Conservation (phyloP, 53 echinoderm and acorn worm species). For the Crossaster papposus region DNA sequence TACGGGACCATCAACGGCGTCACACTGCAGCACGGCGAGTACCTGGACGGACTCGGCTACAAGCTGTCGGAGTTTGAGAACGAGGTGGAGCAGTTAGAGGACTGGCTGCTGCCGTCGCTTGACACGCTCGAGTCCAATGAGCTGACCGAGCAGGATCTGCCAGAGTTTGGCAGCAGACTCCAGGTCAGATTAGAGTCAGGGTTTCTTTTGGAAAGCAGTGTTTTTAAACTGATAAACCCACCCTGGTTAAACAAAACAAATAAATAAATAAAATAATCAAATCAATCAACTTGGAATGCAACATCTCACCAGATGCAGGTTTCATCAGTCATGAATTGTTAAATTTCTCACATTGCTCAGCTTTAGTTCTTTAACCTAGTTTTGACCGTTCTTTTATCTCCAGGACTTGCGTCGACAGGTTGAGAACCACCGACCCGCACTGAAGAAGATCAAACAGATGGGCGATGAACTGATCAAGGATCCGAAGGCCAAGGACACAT, state of each 20-base stretch:
- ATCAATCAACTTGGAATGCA: too few species aligned
- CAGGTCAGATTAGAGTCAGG: constrained; percentile 2
- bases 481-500: constrained; percentile 89
- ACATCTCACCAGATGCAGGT: too few species aligned
- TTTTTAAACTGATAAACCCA: too few species aligned
- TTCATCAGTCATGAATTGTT: too few species aligned
- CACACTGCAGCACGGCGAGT: constrained; percentile 76
- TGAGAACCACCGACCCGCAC: constrained; percentile 76
- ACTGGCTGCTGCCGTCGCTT: constrained; percentile 92
- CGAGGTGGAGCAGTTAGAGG: constrained; percentile 89
- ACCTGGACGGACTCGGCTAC: constrained; percentile 70
- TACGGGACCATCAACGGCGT: constrained; percentile 62
- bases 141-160: constrained; percentile 73
- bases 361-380: neutral
- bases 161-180: constrained; percentile 82
- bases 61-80: constrained; percentile 86
- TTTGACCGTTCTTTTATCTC: neutral
- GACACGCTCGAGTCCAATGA: constrained; percentile 85
- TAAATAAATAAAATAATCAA: too few species aligned
- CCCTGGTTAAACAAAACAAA: too few species aligned
- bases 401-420: constrained; percentile 73
- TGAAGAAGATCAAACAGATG: constrained; percentile 87
- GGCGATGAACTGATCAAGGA: constrained; percentile 90
- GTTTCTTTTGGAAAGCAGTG: too few species aligned
- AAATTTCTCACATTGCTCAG: too few species aligned